Percentiles rank a stretch among this genome's conserved stretches.
These are phyloP conservation scores for Sturnira hondurensis DNA, from an alignment of 2,113 vertebrate species.

Conservation along the genomic window DNA sequence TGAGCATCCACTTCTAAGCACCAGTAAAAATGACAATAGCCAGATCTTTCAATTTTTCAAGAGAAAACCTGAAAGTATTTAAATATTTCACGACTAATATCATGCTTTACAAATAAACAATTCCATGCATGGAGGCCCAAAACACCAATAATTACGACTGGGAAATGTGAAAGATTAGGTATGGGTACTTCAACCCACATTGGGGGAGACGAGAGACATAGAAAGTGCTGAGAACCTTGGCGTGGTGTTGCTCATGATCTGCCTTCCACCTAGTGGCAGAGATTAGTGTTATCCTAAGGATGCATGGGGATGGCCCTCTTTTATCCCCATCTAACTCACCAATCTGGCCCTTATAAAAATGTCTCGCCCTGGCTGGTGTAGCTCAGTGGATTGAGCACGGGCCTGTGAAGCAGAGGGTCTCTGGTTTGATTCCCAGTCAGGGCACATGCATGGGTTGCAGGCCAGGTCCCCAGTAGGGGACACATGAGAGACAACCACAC, in stretches of 20 bases:
- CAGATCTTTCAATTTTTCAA: background rate
- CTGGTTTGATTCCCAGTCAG: no score
- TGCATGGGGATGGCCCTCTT: background rate
- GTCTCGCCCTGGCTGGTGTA: background rate
- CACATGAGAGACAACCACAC: no score
- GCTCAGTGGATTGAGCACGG: no score
- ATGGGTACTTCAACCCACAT: background rate
- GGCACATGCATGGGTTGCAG: no score
- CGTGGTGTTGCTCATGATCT: background rate
- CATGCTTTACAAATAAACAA: background rate
- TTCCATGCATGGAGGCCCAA: background rate
- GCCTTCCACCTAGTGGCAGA: background rate
- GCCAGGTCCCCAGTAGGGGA: no score
- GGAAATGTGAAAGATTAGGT: background rate
- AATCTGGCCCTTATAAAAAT: background rate
- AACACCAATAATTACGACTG: background rate
- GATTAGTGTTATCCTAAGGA: background rate
- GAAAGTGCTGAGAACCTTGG: background rate
- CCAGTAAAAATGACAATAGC: background rate
- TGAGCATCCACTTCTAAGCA: background rate
- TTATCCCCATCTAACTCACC: background rate
- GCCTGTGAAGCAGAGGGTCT: no score
- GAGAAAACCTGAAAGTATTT: background rate
- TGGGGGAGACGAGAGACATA: background rate
- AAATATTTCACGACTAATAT: background rate